A percentile compares a stretch with the other conserved stretches of the same genome.
Conservation (phyloP, 2,113 vertebrate genomes). For the Sylvilagus bachmani region DNA sequence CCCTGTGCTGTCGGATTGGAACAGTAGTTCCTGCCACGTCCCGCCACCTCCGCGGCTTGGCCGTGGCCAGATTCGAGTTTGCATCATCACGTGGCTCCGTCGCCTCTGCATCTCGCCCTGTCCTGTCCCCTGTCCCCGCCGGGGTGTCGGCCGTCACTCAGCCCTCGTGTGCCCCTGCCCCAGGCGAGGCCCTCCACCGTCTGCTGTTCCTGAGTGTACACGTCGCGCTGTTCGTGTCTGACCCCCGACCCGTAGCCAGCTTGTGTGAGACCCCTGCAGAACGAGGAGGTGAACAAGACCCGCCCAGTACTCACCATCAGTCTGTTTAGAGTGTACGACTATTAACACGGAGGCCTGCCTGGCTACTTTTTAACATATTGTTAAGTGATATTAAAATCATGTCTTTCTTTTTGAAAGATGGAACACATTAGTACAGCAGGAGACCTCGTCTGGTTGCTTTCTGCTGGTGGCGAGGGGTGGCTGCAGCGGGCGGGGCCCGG, state of each 20-base stretch:
- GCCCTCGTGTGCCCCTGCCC: slow-evolving; percentile 88
- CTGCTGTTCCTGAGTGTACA: slow-evolving; percentile 95
- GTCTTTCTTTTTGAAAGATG: slow-evolving; percentile 99
- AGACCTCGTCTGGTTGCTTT: slow-evolving; percentile 91
- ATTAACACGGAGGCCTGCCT: slow-evolving; percentile 99
- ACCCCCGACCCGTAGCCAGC: slow-evolving; percentile 92
- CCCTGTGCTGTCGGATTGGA: slow-evolving; percentile 88
- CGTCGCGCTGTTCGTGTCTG: slow-evolving; percentile 94
- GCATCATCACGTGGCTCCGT: slow-evolving; percentile 92
- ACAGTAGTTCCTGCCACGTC: slow-evolving; percentile 87
- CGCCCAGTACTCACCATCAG: slow-evolving; percentile 96
- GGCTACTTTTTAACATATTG: slow-evolving; percentile 99
- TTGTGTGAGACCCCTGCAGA: slow-evolving; percentile 97
- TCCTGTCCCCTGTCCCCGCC: slow-evolving; percentile 88
- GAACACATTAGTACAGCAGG: slow-evolving; percentile 99
- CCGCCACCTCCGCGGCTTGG: slow-evolving; percentile 88
- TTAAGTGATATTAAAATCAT: slow-evolving; percentile 99
- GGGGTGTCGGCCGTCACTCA: slow-evolving; percentile 88
- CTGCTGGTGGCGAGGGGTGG: slow-evolving; percentile 65
- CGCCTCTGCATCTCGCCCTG: slow-evolving; percentile 89
- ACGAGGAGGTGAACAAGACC: slow-evolving; percentile 92
- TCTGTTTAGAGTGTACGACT: slow-evolving; percentile 99
- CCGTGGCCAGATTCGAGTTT: slow-evolving; percentile 89
- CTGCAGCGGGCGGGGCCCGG: too few species aligned
- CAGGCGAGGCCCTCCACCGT: slow-evolving; percentile 91